These are phyloP conservation scores for Aphelocoma coerulescens DNA, from an alignment of 2,113 vertebrate genomes.

Conservation along the genomic window DNA sequence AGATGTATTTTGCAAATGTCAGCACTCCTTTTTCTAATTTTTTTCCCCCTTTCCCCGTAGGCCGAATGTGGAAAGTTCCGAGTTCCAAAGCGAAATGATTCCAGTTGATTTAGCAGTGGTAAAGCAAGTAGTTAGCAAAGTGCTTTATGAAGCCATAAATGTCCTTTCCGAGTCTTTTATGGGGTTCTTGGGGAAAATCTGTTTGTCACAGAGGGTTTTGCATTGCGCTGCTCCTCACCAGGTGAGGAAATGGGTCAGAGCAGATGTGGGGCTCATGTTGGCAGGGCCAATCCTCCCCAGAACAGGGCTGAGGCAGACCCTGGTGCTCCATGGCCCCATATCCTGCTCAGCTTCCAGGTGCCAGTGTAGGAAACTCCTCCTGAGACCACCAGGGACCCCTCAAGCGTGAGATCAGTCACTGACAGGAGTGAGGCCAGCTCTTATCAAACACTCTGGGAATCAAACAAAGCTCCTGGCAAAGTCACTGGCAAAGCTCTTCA, in stretches of 20 bases:
- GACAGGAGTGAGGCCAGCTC: neutral
- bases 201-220: neutral
- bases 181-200: neutral
- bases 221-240: neutral
- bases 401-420: no score
- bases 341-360: neutral
- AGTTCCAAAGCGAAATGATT: neutral
- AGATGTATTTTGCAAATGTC: conserved; percentile 39
- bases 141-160: conserved; percentile 46
- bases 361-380: fast-evolving
- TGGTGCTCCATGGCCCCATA: fast-evolving
- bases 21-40: neutral
- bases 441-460: neutral
- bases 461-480: neutral
- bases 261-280: fast-evolving
- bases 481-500: neutral
- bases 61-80: neutral
- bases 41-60: neutral
- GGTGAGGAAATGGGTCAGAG: neutral
- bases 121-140: conserved; percentile 41
- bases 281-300: neutral
- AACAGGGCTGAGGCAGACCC: fast-evolving
- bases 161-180: neutral
- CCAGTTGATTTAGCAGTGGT: neutral
- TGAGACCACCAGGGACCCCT: neutral